Conservation (phyloP, 1,140 invertebrate genomes). For the Nomia melanderi region DNA sequence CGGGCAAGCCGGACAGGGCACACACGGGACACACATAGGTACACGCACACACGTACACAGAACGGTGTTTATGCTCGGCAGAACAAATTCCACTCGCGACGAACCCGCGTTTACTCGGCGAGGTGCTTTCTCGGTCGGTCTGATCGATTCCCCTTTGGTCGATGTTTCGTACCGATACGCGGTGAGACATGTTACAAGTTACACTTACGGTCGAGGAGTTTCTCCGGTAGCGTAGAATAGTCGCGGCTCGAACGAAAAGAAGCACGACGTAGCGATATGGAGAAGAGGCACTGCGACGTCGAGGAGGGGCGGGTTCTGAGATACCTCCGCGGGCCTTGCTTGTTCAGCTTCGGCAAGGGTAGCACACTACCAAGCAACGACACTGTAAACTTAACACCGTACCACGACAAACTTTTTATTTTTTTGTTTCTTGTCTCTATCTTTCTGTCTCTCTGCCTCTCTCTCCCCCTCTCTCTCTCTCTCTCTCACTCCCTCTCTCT, state of each 20-base stretch:
- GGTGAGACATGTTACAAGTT: not conserved
- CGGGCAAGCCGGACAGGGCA: no score
- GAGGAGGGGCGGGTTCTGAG: conserved; percentile 66
- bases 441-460: not conserved
- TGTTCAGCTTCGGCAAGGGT: conserved; percentile 47
- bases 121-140: no score
- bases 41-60: no score
- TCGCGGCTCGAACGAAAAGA: conserved; percentile 59
- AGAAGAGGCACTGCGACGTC: conserved; percentile 72
- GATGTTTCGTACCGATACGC: not conserved
- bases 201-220: conserved; percentile 62
- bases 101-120: no score
- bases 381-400: conserved; percentile 57
- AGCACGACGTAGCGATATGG: conserved; percentile 63
- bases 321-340: conserved; percentile 68
- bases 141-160: not conserved
- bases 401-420: conserved; percentile 31
- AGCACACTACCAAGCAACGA: conserved; percentile 59
- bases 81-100: no score
- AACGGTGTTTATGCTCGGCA: not conserved
- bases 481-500: not conserved
- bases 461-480: not conserved
- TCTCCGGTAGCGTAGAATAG: conserved; percentile 57
- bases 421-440: not conserved
- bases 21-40: no score